Evolutionary conservation across 2,113 vertebrate species (phyloP), one percentile per base, ranked within the genome.

Genomic region (Elachura formosa): DNA sequence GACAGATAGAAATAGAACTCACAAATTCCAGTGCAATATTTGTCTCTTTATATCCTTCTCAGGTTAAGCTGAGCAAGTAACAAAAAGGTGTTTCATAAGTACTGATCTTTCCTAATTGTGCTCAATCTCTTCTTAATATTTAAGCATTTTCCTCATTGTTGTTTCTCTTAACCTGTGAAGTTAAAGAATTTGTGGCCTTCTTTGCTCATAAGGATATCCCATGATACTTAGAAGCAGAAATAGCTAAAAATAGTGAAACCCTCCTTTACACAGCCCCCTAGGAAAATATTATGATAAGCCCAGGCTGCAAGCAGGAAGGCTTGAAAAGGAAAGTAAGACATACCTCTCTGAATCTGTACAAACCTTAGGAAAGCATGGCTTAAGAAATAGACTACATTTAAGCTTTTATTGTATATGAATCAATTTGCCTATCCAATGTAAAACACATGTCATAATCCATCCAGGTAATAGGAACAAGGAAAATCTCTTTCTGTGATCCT

Each of bases 401-500:
- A 80, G 46, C 75, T 90, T 94, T 80, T 76, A 46, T 92, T 88
- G 76, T 66, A 80, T 91, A 58, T 55, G 24, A 93, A 77, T 88
- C 88, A 83, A 92, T 96, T 95, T 95, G 82, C 78, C 58, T 90
- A 43, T 61, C 29, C 63, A 90, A 84, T 92, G 85, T 88, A 93
- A 96, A 96, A 94, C 90, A 96, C 16, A 93, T 96, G 94, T 93
- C 85, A 80, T 94, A 92, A 94, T 93, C 90, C 83, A 63, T 84
- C 87, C 83, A 95, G 90, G 85, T 93, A 96, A 92, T 84, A 92
- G 68, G 88, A 95, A 92, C 85, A 95, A 83, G 75, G 43, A 12
- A 83, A 86, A 73, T 63, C 20, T 73, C 49, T 79, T 82, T 85
- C 55, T 74, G 55, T 62, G 67, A 85, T 95, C 72, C 78, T 67